Conservation (phyloP, 2,797 vertebrate species). For the Periophthalmus magnuspinnatus region DNA sequence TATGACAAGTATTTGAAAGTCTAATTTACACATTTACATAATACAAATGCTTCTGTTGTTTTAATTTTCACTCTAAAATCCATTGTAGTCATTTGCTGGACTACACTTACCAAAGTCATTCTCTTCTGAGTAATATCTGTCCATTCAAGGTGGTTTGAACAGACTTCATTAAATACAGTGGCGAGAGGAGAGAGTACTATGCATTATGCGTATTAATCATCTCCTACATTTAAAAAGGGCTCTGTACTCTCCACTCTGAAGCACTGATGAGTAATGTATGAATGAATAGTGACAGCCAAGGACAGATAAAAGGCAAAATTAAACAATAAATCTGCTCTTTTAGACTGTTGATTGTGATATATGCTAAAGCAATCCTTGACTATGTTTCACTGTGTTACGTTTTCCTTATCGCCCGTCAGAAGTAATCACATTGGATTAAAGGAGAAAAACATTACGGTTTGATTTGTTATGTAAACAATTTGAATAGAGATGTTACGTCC, state of each 20-base stretch:
- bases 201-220: constrained; percentile 11
- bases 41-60: neutral
- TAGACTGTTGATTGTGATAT: neutral
- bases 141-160: constrained; percentile 1
- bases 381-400: too few relatives aligned
- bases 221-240: neutral
- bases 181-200: constrained; percentile 8
- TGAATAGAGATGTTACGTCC: neutral
- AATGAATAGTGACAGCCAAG: constrained; percentile 21
- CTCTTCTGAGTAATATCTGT: constrained; percentile 5
- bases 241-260: constrained; percentile 24
- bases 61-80: constrained; percentile 17
- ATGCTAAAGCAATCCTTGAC: neutral
- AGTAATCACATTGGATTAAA: neutral
- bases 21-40: constrained; percentile 7
- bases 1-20: neutral
- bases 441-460: neutral
- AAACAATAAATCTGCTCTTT: constrained; percentile 2
- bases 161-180: constrained; percentile 18
- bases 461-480: neutral
- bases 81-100: constrained; percentile 7
- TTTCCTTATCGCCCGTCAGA: too few relatives aligned
- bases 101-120: neutral
- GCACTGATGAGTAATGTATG: constrained; percentile 20
- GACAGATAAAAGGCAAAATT: constrained; percentile 21